These are phyloP conservation scores for Dendroctonus ponderosae DNA, from an alignment of 1,140 invertebrate species.

Conservation along the genomic window DNA sequence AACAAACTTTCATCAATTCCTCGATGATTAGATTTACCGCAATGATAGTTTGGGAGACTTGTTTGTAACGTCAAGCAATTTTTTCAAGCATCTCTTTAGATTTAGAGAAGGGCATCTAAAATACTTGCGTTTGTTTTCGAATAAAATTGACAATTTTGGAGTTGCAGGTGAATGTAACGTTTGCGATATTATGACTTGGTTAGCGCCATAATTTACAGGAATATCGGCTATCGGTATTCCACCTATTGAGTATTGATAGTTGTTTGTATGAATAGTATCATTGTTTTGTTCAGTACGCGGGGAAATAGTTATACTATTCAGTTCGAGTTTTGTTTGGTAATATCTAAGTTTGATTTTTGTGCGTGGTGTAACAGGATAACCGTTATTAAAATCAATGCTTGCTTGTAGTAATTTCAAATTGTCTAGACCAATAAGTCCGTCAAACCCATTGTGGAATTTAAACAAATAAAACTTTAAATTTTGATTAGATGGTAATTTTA, in stretches of 20 bases:
- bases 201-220: no score
- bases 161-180: no score
- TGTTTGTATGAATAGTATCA: constrained; percentile 17
- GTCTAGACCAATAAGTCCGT: constrained; percentile 19
- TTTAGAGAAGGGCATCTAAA: no score
- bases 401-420: constrained; percentile 22
- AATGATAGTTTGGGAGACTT: constrained; percentile 25
- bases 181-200: no score
- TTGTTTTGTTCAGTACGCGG: constrained; percentile 13
- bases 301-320: constrained; percentile 14
- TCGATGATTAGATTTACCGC: no score
- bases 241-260: no score
- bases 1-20: no score
- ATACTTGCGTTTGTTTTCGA: no score
- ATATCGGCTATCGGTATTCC: no score
- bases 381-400: constrained; percentile 18
- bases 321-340: constrained; percentile 8
- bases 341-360: constrained; percentile 13
- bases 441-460: constrained; percentile 22
- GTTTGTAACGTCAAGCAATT: no score
- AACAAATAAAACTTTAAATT: constrained; percentile 23
- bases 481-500: constrained; percentile 1
- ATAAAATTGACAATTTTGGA: no score
- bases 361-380: constrained; percentile 16
- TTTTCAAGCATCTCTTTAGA: no score